A percentile compares a stretch with the other conserved stretches of the same genome.
Conservation (phyloP, 1,140 invertebrate species). For the Drosophila orena region DNA sequence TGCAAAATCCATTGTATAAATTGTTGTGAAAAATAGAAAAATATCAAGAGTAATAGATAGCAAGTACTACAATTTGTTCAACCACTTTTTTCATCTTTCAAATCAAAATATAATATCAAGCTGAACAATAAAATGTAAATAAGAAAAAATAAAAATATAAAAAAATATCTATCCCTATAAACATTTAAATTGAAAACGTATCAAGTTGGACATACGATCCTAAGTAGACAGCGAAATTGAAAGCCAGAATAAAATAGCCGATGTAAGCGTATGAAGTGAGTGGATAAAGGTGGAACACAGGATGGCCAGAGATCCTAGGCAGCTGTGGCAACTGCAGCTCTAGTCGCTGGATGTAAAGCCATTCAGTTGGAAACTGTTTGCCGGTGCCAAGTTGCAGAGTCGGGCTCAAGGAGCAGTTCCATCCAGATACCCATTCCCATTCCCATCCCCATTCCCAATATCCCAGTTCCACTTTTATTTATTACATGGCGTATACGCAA, state of each 20-base stretch:
- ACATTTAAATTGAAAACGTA: too few relatives aligned
- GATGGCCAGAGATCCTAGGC: constrained; percentile 60
- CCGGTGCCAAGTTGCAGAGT: constrained; percentile 57
- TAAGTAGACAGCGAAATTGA: not conserved
- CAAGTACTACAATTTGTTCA: too few relatives aligned
- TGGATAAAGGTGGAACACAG: constrained; percentile 1
- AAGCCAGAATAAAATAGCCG: not conserved
- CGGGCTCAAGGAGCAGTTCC: constrained; percentile 48
- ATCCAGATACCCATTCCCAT: not conserved
- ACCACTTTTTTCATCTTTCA: too few relatives aligned
- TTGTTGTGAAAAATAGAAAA: not conserved
- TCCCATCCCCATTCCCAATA: constrained; percentile 7
- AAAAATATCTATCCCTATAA: too few relatives aligned
- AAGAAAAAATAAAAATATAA: too few relatives aligned
- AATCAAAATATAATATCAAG: too few relatives aligned
- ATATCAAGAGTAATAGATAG: too few relatives aligned
- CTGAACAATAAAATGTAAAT: too few relatives aligned
- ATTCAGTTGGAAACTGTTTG: constrained; percentile 78
- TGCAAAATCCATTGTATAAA: not conserved
- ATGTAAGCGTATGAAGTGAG: not conserved
- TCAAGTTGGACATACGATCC: too few relatives aligned
- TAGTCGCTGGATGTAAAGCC: constrained; percentile 71
- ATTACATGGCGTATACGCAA: constrained; percentile 77
- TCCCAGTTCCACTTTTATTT: constrained; percentile 61
- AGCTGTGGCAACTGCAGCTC: constrained; percentile 70